These are phyloP conservation scores for Rutilus rutilus DNA, from an alignment of 2,113 vertebrate species.

Conservation along the genomic window DNA sequence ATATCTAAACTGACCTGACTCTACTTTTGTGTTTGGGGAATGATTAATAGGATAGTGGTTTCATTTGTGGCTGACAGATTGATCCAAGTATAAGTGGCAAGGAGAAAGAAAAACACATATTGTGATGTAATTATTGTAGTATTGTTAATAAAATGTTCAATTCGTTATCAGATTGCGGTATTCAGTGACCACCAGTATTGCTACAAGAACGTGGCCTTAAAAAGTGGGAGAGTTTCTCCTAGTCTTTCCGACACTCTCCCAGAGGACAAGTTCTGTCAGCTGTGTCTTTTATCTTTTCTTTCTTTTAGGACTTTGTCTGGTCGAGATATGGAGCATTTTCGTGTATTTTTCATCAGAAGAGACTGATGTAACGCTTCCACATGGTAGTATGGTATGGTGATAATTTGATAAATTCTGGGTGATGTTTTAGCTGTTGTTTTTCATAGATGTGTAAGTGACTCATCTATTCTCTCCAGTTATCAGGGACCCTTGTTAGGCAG, in stretches of 20 bases:
- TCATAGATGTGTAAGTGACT: background rate
- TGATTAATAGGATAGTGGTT: background rate
- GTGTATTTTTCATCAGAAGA: conserved; percentile 45
- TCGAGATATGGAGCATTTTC: conserved; percentile 31
- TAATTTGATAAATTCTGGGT: conserved; percentile 3
- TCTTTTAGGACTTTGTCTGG: conserved; percentile 10
- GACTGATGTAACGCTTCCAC: conserved; percentile 41
- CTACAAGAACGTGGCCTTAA: background rate
- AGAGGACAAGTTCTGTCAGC: conserved; percentile 30
- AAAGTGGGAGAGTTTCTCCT: background rate
- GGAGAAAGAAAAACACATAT: background rate
- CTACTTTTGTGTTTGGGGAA: background rate
- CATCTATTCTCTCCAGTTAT: background rate
- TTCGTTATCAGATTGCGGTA: background rate
- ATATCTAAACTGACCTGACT: background rate
- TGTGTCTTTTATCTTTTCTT: conserved; percentile 24
- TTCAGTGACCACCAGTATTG: background rate
- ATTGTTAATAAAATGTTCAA: background rate
- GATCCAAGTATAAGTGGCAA: background rate
- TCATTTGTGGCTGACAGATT: background rate
- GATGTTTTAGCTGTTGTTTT: conserved; percentile 32
- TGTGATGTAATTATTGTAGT: background rate
- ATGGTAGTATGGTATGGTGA: conserved; percentile 2
- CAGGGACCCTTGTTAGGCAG: background rate
- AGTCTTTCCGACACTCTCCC: conserved; percentile 18